Evolutionary conservation across 2,888 invertebrate species (phyloP).

Genomic region (Dysmachus trigonus): DNA sequence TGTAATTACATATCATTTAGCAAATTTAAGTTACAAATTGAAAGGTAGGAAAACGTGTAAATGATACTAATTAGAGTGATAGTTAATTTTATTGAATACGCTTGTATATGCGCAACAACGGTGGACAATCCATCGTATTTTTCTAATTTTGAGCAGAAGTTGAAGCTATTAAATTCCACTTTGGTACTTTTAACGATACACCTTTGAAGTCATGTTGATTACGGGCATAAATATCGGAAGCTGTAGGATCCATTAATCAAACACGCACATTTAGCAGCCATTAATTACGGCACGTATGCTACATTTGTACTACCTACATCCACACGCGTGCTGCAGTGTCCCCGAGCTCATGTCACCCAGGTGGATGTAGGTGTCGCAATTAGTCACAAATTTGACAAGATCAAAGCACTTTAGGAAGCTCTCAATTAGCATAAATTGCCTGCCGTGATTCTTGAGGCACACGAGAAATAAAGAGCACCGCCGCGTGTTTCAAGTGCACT

Average conservation of each 20-base stretch:
- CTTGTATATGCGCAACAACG: neutral
- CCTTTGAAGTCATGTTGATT: neutral
- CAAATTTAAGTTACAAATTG: too few relatives aligned
- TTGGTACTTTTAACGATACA: neutral
- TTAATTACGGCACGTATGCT: conserved; percentile 9
- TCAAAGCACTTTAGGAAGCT: conserved; percentile 53
- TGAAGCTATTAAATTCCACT: neutral
- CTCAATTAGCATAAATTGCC: conserved; percentile 53
- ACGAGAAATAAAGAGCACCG: neutral
- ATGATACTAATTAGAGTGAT: neutral
- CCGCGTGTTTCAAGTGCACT: conserved; percentile 43
- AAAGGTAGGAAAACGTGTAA: neutral
- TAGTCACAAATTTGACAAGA: conserved; percentile 55
- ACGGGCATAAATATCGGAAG: neutral
- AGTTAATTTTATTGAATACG: neutral
- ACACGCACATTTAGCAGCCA: conserved; percentile 34
- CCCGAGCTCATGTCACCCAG: neutral
- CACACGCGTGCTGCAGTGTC: neutral
- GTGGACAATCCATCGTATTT: neutral
- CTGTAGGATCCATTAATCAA: conserved; percentile 22
- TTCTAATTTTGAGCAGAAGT: neutral
- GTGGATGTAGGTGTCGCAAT: conserved; percentile 49
- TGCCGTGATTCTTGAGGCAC: conserved; percentile 24
- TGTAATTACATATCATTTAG: too few relatives aligned
- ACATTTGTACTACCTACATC: neutral